These are phyloP conservation scores for Serinus canaria DNA, from an alignment of 2,113 vertebrate genomes.

Conservation along the genomic window DNA sequence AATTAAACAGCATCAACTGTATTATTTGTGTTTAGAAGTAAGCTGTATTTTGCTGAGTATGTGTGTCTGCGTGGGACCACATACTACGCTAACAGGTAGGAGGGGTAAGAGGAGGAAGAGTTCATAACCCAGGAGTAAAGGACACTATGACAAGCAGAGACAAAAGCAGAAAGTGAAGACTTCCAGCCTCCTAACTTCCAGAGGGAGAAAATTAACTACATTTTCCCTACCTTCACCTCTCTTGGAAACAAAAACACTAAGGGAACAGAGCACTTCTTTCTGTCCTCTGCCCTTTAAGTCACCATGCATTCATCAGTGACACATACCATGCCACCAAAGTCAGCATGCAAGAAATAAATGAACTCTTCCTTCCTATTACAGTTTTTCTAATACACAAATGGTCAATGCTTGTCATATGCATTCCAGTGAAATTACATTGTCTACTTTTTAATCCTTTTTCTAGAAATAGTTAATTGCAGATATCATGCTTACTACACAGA, in stretches of 20 bases:
- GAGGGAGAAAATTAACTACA: not conserved
- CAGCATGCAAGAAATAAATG: not conserved
- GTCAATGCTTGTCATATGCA: not conserved
- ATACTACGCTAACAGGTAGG: not conserved
- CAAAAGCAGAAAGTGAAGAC: not conserved
- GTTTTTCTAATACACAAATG: not conserved
- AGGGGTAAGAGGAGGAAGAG: not conserved
- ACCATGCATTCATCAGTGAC: not conserved
- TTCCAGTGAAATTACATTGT: not conserved
- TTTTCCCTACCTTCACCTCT: not conserved
- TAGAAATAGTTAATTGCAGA: not conserved
- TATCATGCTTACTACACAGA: not conserved
- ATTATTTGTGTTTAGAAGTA: not conserved
- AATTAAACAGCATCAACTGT: not conserved
- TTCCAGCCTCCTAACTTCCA: not conserved
- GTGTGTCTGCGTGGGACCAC: not conserved
- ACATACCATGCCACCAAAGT: not conserved
- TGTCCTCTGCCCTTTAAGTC: not conserved
- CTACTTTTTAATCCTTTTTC: not conserved
- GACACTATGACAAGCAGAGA: not conserved
- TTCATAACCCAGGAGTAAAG: not conserved
- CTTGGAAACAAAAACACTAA: not conserved
- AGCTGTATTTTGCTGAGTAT: not conserved
- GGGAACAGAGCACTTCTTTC: not conserved
- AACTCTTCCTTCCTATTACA: not conserved